Evolutionary conservation across 2,888 invertebrate species (phyloP).

Genomic region (Xestia rhomboidea): DNA sequence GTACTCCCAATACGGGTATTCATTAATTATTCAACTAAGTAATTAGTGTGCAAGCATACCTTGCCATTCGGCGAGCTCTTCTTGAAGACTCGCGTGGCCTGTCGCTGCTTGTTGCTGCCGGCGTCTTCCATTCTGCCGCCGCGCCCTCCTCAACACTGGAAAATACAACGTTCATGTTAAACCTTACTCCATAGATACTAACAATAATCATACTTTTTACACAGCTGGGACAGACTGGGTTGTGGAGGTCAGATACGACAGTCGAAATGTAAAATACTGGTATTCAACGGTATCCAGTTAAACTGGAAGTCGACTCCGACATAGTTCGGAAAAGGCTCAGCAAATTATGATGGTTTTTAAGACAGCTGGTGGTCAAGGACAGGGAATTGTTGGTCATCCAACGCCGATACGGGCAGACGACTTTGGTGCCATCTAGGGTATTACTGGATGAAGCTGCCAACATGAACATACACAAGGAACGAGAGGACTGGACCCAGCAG

Average conservation of each 20-base stretch:
- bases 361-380: background rate
- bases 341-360: background rate
- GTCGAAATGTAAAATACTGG: background rate
- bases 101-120: constrained; percentile 93
- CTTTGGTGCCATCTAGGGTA: background rate
- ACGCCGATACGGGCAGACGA: background rate
- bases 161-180: constrained; percentile 16
- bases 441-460: background rate
- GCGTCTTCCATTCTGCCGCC: constrained; percentile 93
- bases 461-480: background rate
- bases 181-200: background rate
- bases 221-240: background rate
- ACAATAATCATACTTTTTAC: background rate
- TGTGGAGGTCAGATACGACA: background rate
- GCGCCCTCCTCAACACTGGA: constrained; percentile 87
- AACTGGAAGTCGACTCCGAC: background rate
- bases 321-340: background rate
- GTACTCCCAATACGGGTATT: background rate
- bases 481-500: background rate
- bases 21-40: background rate
- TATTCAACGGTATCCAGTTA: background rate
- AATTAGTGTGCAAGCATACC: constrained; percentile 83
- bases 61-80: constrained; percentile 99
- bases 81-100: constrained; percentile 98
- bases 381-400: background rate